Conservation (phyloP, 2,888 invertebrate species). For the Diploptera punctata region DNA sequence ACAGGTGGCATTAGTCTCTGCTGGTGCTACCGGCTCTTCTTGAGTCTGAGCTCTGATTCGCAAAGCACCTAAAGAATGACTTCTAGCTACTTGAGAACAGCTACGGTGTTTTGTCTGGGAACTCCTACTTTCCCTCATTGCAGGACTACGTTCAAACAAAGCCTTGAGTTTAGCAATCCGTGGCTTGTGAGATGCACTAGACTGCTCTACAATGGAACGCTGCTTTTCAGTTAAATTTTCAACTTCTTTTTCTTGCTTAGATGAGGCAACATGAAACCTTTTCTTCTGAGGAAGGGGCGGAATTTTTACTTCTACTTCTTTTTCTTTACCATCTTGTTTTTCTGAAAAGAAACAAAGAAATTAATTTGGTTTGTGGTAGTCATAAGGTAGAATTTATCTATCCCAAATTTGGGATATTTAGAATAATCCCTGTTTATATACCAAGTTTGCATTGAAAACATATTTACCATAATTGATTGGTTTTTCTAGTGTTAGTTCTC, state of each 20-base stretch:
- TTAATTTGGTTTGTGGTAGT: too few species aligned
- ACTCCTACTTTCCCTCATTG: conserved; percentile 42
- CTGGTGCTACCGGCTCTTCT: neutral
- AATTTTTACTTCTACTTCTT: conserved; percentile 41
- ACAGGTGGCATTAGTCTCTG: conserved; percentile 21
- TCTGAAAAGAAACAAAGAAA: conserved; percentile 42
- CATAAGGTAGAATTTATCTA: too few species aligned
- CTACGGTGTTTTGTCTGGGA: conserved; percentile 38
- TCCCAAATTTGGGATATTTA: too few species aligned
- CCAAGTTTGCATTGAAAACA: too few species aligned
- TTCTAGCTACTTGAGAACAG: conserved; percentile 44
- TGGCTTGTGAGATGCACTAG: conserved; percentile 47
- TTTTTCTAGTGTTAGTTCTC: too few species aligned
- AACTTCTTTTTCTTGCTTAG: conserved; percentile 51
- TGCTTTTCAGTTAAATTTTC: conserved; percentile 50
- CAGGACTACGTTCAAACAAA: conserved; percentile 50
- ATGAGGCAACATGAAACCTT: conserved; percentile 45
- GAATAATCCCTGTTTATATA: too few species aligned
- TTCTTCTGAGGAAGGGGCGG: conserved; percentile 49
- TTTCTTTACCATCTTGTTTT: conserved; percentile 48
- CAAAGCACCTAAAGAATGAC: conserved; percentile 47
- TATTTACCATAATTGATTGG: too few species aligned
- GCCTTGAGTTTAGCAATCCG: conserved; percentile 52
- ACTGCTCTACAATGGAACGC: conserved; percentile 44
- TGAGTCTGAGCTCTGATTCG: conserved; percentile 24